Conservation (phyloP, 2,113 vertebrate species). For the Chascanopsetta lugubris region DNA sequence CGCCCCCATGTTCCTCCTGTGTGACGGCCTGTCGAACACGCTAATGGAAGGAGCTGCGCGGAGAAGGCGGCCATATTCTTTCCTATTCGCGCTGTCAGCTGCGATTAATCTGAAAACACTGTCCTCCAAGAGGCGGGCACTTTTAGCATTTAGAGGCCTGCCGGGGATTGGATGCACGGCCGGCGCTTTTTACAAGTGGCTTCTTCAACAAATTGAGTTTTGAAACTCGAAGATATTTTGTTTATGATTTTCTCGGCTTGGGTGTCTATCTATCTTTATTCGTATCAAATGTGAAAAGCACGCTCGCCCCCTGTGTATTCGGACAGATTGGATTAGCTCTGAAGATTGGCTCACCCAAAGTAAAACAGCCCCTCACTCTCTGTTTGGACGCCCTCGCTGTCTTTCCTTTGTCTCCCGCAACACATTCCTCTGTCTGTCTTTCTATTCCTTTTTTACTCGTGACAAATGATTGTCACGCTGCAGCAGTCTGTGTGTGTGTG, state of each 20-base stretch:
- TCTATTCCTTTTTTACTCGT: slow-evolving; percentile 12
- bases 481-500: not conserved
- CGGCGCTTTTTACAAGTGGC: slow-evolving; percentile 52
- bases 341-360: slow-evolving; percentile 33
- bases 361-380: slow-evolving; percentile 28
- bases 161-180: slow-evolving; percentile 49
- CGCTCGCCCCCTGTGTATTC: slow-evolving; percentile 20
- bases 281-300: slow-evolving; percentile 52
- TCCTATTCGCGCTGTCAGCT: slow-evolving; percentile 61
- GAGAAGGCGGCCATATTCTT: slow-evolving; percentile 39
- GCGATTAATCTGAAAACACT: slow-evolving; percentile 48
- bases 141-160: slow-evolving; percentile 51
- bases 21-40: slow-evolving; percentile 25
- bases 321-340: slow-evolving; percentile 55
- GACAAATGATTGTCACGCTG: too few relatives aligned
- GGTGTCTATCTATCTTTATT: slow-evolving; percentile 43
- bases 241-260: slow-evolving; percentile 60
- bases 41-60: slow-evolving; percentile 50
- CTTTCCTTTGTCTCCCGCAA: not conserved
- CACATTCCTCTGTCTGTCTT: not conserved
- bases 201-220: slow-evolving; percentile 76
- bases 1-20: slow-evolving; percentile 11
- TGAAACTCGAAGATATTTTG: slow-evolving; percentile 62
- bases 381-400: slow-evolving; percentile 14
- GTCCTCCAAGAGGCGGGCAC: slow-evolving; percentile 43